Conservation (phyloP, 2,888 invertebrate species). For the Timandra comae region DNA sequence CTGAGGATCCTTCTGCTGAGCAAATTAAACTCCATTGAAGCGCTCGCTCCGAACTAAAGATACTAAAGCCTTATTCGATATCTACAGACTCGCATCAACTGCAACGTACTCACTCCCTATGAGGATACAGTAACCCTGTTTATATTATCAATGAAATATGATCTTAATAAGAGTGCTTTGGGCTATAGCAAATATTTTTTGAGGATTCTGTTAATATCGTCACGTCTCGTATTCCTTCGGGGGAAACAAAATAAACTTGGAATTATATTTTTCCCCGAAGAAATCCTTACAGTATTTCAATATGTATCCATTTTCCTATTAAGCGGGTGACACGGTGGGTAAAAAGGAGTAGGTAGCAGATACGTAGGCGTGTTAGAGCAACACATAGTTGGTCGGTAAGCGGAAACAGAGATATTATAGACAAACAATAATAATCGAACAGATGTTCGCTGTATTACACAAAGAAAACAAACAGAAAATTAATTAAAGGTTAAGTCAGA, state of each 20-base stretch:
- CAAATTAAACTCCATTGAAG: constrained; percentile 45
- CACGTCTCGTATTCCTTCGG: constrained; percentile 1
- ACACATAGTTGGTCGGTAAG: neutral
- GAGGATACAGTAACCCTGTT: constrained; percentile 5
- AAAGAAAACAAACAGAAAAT: constrained; percentile 25
- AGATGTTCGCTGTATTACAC: constrained; percentile 19
- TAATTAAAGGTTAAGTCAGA: constrained; percentile 36
- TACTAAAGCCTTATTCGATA: constrained; percentile 2
- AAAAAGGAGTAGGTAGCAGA: neutral
- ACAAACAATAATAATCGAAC: constrained; percentile 7
- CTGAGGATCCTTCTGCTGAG: constrained; percentile 23
- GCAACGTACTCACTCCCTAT: neutral
- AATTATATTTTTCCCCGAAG: neutral
- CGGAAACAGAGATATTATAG: too few relatives aligned
- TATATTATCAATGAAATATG: constrained; percentile 8
- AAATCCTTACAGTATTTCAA: neutral
- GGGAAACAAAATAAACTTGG: neutral
- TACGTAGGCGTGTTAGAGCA: too few relatives aligned
- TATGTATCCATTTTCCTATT: too few relatives aligned
- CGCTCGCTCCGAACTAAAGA: constrained; percentile 22
- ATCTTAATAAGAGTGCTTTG: constrained; percentile 8
- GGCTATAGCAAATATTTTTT: constrained; percentile 7
- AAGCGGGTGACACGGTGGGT: neutral
- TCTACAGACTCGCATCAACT: neutral
- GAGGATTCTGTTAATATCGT: constrained; percentile 6